phyloP scores from a whole-genome alignment of 2,797 vertebrate genomes.

The Neosalanx taihuensis region DNA sequence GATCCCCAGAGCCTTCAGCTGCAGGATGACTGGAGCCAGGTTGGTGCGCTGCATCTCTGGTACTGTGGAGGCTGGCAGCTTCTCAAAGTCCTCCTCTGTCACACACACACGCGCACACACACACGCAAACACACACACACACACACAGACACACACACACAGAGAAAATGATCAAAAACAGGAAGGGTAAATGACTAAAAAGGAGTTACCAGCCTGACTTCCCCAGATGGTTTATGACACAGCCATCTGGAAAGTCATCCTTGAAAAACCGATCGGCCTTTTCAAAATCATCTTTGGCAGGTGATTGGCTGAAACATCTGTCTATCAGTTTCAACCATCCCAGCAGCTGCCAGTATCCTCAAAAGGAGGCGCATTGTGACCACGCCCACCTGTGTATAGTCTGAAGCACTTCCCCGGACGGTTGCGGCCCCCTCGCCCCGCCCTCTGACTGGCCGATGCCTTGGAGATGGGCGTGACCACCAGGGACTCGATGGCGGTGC shows the following conservation, averaged over 20 bases:
- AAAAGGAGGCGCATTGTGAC: no score
- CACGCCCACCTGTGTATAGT: conserved; percentile 86
- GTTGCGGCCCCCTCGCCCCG: conserved; percentile 89
- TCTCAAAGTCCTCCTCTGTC: conserved; percentile 96
- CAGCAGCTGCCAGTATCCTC: no score
- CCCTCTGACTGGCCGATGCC: conserved; percentile 93
- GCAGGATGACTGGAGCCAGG: conserved; percentile 93
- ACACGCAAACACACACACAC: conserved; percentile 9
- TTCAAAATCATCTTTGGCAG: no score
- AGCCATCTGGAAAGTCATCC: no score
- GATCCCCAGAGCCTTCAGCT: conserved; percentile 96
- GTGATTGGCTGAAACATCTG: no score
- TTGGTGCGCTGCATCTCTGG: conserved; percentile 99
- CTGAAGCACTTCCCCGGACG: conserved; percentile 93
- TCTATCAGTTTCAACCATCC: no score
- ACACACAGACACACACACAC: background rate
- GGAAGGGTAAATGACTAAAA: background rate
- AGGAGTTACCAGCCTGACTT: no score
- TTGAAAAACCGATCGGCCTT: background rate
- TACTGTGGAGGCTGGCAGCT: conserved; percentile 86
- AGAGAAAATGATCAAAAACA: background rate
- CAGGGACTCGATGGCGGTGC: conserved; percentile 90
- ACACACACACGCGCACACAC: conserved; percentile 1
- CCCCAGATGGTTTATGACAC: background rate
- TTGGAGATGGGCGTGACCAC: conserved; percentile 95